Percentiles rank a stretch among this genome's conserved stretches.
phyloP scores from a whole-genome alignment of 2,797 vertebrate species.

The Megaceryle alcyon region DNA sequence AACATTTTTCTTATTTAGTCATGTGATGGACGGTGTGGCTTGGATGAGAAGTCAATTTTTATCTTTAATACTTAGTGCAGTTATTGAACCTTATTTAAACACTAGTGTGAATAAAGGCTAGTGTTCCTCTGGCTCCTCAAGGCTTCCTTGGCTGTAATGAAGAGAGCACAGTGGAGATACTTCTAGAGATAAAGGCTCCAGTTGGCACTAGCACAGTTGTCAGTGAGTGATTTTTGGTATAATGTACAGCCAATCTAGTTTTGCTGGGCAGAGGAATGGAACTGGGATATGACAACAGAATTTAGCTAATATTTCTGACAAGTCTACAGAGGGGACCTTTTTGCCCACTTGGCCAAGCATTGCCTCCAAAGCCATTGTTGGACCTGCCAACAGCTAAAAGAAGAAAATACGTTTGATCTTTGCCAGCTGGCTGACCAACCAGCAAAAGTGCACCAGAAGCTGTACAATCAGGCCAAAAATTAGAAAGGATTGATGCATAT shows the following conservation, averaged over 20 bases:
- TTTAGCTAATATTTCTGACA: background rate
- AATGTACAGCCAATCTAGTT: background rate
- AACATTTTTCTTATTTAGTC: background rate
- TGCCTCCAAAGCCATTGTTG: background rate
- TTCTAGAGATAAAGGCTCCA: background rate
- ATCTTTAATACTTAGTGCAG: background rate
- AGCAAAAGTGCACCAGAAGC: background rate
- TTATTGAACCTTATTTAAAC: background rate
- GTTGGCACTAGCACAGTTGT: background rate
- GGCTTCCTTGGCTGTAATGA: background rate
- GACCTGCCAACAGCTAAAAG: background rate
- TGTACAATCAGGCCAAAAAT: background rate
- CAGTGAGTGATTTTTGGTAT: background rate
- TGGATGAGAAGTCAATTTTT: background rate
- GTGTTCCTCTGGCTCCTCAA: background rate
- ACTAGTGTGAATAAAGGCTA: background rate
- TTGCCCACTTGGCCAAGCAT: background rate
- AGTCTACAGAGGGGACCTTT: background rate
- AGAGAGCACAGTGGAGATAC: background rate
- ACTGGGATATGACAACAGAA: background rate
- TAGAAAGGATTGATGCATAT: background rate
- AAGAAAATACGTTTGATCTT: background rate
- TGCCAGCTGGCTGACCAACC: background rate
- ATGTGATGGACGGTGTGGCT: background rate
- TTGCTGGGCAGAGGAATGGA: background rate